Base-by-base conservation (phyloP, 1,140 invertebrate species). In the Rhagoletis zephyria region DNA sequence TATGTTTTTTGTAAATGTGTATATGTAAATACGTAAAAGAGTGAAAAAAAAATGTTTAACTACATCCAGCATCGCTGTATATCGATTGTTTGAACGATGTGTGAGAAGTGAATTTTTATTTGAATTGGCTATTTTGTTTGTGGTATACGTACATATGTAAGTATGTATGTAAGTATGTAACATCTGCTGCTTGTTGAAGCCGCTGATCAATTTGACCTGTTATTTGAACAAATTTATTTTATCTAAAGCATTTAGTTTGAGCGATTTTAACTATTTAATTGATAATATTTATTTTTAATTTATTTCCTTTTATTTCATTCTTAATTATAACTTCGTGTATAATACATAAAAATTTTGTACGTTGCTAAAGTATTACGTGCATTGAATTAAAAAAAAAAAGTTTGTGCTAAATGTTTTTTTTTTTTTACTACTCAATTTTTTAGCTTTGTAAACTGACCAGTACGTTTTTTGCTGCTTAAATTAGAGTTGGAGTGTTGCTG, bases 221-320 rank as follows among this genome's bases (percentile, higher is more conserved):
- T 40, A 48, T 77, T 77, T 86, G 85, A 86, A 86, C 63, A 70
- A 74, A 77, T 87, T 45, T 87, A 87, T 88, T 85, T 87, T 87
- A 70, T 86, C 70, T 85, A 85, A 65, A 81, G 63, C 70, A 89
- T 89, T 48, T 56, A 91, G 90, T 90, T 92, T 93, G 42, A 91
- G 74, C 74, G n/a, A 16, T 81, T 56, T 81, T 59, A 10, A 77
- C 4, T 77, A 77, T 6, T 56, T 51, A 10, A 56, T 81, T 48
- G 51, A 81, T 56, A 19, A 3, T 70, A 30, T 70, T 45, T 70
- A 14, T 45, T 70, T 70, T 70, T 16, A 74, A n/a, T n/a, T 74
- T 42, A 6, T 74, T 45, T 19, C 0, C 2, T 30, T 81, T 30
- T n/a, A 12, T 81, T 19, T 51, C 16, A 19, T 51, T 51, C 74